Percentiles rank a stretch among this genome's conserved stretches.
phyloP scores from a whole-genome alignment of 2,113 vertebrate species.

The Dendropsophus ebraccatus region DNA sequence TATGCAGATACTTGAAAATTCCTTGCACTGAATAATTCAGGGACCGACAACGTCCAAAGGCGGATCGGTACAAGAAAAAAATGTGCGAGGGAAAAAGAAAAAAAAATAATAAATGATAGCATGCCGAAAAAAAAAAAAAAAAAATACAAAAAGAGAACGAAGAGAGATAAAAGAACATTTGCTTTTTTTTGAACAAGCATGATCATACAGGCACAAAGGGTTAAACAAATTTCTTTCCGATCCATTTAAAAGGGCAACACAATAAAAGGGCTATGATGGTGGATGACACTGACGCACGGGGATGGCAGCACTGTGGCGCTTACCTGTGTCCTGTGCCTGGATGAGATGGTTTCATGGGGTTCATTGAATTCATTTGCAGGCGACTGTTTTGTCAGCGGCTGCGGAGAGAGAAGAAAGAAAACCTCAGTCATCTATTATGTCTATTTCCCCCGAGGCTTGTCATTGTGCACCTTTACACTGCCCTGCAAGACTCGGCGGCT shows the following conservation, averaged over 20 bases:
- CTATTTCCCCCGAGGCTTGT: neutral
- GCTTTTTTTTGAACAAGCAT: too few species aligned
- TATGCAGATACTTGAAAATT: neutral
- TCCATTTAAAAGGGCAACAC: too few species aligned
- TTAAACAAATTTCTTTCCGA: too few species aligned
- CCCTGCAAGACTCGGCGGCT: neutral
- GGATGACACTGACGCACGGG: neutral
- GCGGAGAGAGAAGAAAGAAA: neutral
- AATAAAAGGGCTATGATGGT: neutral
- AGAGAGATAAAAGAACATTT: too few species aligned
- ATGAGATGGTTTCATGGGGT: constrained; percentile 94
- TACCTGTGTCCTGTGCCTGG: constrained; percentile 89
- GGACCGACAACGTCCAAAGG: neutral
- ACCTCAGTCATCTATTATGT: constrained; percentile 10
- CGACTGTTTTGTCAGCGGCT: constrained; percentile 34
- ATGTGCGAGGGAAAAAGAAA: too few species aligned
- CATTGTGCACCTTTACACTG: neutral
- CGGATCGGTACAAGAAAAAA: neutral
- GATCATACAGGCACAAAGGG: too few species aligned
- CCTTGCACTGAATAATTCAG: neutral
- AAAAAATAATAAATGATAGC: too few species aligned
- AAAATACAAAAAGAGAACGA: neutral
- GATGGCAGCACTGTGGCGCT: constrained; percentile 48
- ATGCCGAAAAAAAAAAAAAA: neutral
- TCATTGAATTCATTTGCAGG: constrained; percentile 88